Evolutionary conservation across 2,113 vertebrate genomes (phyloP), one percentile per base, ranked within the genome.

Genomic region (Heterotilapia buettikoferi): DNA sequence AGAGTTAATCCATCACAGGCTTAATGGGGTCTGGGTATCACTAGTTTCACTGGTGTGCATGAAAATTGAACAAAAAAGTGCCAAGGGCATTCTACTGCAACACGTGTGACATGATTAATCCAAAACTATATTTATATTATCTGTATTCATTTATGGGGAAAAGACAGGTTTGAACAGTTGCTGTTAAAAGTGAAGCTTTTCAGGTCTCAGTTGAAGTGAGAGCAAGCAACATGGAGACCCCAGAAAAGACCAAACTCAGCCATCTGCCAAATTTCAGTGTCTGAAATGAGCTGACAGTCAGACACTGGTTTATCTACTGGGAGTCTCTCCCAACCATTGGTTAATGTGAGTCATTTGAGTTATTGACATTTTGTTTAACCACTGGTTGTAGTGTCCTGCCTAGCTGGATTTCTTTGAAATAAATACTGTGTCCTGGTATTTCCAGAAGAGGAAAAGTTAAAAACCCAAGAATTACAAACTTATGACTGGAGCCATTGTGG

Each of bases 381-480:
- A 16, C 4, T 43, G 92, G 76, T 52, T 68, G 12, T 45, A 29
- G 47, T 12, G 66, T 54, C 59, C 68, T 36, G 68, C n/a, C 43
- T 40, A 83, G 24, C 33, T 61, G 4, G 68, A 21, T 86, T 52
- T 18, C 29, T 66, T 68, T 84, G 31, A 84, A 85, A 82, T 5
- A 84, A 90, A 91, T 85, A 90, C 86, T 81, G 85, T 79, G 85
- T 50, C 38, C 78, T 81, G 85, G 84, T 86, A 88, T 91, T 76
- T 90, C 86, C 81, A 93, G 56, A 92, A 86, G 76, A 90, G 45
- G 63, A 83, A 89, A 92, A 57, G 80, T 86, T 86, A 82, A 86
- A 85, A 89, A 89, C 59, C 84, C 33, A 73, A 88, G 59, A 45
- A 57, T 84, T 71, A 71, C 53, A 21, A 71, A 82, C 43, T n/a